Percentiles rank a stretch among this genome's conserved stretches.
Evolutionary conservation across 2,113 vertebrate genomes (phyloP).

Genomic region (Aleadryas rufinucha): DNA sequence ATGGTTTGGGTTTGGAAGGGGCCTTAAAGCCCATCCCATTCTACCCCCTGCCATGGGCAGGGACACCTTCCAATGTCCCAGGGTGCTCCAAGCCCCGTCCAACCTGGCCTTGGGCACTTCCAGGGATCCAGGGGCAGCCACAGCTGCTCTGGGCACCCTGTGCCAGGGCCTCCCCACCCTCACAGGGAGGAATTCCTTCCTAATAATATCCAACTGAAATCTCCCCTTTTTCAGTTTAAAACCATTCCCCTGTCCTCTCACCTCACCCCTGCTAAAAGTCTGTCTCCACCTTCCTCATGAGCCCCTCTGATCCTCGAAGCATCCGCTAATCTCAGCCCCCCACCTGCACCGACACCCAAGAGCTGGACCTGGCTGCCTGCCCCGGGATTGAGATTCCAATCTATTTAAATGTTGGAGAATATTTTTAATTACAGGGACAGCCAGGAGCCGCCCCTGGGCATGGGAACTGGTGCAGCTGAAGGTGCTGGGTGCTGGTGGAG

Average conservation of each 20-base stretch:
- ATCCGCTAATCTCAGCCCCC: not conserved
- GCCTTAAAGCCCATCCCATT: not conserved
- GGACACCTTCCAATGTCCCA: not conserved
- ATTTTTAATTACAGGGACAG: conserved; percentile 13
- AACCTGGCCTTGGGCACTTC: accelerated
- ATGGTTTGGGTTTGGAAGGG: not conserved
- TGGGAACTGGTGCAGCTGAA: not conserved
- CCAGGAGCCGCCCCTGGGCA: not conserved
- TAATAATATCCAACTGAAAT: not conserved
- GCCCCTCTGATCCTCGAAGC: not conserved
- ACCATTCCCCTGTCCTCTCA: not conserved
- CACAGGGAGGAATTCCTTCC: not conserved
- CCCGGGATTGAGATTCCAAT: not conserved
- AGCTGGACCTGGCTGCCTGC: conserved; percentile 2
- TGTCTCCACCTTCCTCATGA: not conserved
- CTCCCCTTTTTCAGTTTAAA: not conserved
- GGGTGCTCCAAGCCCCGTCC: accelerated
- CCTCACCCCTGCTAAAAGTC: not conserved
- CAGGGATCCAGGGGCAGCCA: not conserved
- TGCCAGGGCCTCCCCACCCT: not conserved
- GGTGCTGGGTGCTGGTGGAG: not conserved
- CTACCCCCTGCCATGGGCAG: not conserved
- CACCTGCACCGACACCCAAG: not conserved
- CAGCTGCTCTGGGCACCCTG: not conserved
- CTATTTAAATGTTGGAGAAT: not conserved